phyloP scores from a whole-genome alignment of 2,113 vertebrate species.

The Craseonycteris thonglongyai region DNA sequence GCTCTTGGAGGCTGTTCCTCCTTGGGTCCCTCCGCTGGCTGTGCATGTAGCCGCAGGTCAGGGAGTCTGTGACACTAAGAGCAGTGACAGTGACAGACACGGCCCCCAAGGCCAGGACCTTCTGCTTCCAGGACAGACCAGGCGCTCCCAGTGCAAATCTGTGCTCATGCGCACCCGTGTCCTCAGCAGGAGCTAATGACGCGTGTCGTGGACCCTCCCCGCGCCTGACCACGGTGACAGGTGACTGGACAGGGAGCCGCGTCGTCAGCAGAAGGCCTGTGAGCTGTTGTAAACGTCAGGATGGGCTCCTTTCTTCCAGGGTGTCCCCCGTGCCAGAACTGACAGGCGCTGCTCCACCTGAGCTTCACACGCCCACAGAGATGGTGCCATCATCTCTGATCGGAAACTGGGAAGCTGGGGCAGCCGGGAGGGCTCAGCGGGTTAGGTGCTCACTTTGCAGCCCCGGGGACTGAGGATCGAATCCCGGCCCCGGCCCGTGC shows the following conservation, averaged over 20 bases:
- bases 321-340: no score
- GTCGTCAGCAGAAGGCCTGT: not conserved
- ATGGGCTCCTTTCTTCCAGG: not conserved
- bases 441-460: no score
- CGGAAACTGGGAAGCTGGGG: not conserved
- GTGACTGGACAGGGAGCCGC: not conserved
- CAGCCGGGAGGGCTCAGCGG: no score
- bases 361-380: not conserved
- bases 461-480: no score
- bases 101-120: rapidly evolving
- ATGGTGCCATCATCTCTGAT: not conserved
- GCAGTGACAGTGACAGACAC: no score
- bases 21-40: not conserved
- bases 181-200: not conserved
- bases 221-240: not conserved
- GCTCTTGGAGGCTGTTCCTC: not conserved
- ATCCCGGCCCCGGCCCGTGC: no score
- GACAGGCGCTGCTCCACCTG: rapidly evolving
- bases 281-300: no score
- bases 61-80: no score
- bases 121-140: not conserved
- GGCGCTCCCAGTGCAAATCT: not conserved
- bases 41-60: rapidly evolving
- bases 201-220: not conserved
- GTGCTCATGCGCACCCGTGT: rapidly evolving